Conservation (phyloP, 2,113 vertebrate species). For the Trachemys scripta region DNA sequence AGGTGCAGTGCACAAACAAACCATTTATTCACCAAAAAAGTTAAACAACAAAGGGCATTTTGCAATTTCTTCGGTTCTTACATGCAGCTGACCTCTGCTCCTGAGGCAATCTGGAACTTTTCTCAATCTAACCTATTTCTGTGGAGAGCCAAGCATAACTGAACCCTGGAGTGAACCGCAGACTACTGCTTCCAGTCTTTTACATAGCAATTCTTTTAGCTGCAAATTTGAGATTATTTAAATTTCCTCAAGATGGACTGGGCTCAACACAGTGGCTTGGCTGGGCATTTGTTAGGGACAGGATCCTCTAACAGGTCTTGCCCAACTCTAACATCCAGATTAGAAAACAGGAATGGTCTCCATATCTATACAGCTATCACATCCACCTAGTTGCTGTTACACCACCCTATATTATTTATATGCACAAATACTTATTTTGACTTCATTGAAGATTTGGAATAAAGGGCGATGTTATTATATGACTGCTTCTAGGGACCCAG, state of each 20-base stretch:
- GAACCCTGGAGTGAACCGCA: background rate
- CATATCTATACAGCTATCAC: background rate
- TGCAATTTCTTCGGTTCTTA: background rate
- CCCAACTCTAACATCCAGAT: background rate
- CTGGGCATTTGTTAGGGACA: background rate
- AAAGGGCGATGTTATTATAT: background rate
- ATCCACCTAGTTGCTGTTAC: background rate
- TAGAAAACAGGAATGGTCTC: background rate
- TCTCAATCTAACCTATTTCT: background rate
- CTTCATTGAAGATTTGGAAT: background rate
- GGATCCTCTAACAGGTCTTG: background rate
- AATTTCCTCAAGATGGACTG: constrained; percentile 4
- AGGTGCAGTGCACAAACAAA: background rate
- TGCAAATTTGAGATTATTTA: constrained; percentile 36
- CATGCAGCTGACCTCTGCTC: background rate
- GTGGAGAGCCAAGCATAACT: background rate
- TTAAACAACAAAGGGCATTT: background rate
- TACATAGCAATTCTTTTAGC: background rate
- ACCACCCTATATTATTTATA: background rate
- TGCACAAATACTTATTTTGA: fast-evolving
- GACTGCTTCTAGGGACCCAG: background rate
- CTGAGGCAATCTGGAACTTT: background rate
- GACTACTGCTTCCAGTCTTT: background rate
- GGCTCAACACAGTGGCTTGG: background rate
- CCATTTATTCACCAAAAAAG: background rate